Evolutionary conservation across 2,888 invertebrate genomes (phyloP).

Genomic region (Rosalia funebris): DNA sequence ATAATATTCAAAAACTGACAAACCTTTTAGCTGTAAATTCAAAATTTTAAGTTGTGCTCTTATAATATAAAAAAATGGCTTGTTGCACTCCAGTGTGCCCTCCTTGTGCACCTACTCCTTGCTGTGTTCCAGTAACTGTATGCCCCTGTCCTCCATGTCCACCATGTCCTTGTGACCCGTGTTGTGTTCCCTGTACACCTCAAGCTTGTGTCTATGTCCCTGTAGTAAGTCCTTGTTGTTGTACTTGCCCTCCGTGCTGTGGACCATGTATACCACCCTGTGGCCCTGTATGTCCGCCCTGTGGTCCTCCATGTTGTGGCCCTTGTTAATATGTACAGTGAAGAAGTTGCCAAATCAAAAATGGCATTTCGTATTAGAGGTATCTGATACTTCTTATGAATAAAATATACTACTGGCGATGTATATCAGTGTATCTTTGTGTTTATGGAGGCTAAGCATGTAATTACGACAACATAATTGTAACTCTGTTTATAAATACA

Average conservation of each 20-base stretch:
- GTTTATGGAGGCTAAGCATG: slow-evolving; percentile 5
- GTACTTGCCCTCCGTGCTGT: slow-evolving; percentile 19
- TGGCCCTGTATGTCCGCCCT: slow-evolving; percentile 8
- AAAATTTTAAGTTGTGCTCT: slow-evolving; percentile 12
- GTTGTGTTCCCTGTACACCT: slow-evolving; percentile 37
- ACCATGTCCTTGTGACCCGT: slow-evolving; percentile 26
- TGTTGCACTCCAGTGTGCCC: slow-evolving; percentile 28
- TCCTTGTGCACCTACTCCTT: slow-evolving; percentile 36
- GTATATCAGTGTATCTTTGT: not conserved
- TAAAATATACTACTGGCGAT: not conserved
- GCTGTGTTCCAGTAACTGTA: slow-evolving; percentile 40
- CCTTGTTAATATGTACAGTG: not conserved
- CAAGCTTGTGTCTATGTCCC: slow-evolving; percentile 42
- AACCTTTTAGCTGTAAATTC: not conserved
- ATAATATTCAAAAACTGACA: not conserved
- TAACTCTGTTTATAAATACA: slow-evolving; percentile 1
- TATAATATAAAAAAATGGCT: slow-evolving; percentile 8
- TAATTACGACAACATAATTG: slow-evolving; percentile 6
- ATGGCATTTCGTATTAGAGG: not conserved
- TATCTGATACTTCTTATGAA: not conserved
- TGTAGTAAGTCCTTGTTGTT: slow-evolving; percentile 38
- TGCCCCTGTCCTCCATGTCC: slow-evolving; percentile 37
- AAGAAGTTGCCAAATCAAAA: not conserved
- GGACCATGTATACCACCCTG: slow-evolving; percentile 16
- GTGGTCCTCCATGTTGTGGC: slow-evolving; percentile 5